Evolutionary conservation across 2,113 vertebrate genomes (phyloP), one percentile per base, ranked within the genome.

Genomic region (Lampris incognitus): DNA sequence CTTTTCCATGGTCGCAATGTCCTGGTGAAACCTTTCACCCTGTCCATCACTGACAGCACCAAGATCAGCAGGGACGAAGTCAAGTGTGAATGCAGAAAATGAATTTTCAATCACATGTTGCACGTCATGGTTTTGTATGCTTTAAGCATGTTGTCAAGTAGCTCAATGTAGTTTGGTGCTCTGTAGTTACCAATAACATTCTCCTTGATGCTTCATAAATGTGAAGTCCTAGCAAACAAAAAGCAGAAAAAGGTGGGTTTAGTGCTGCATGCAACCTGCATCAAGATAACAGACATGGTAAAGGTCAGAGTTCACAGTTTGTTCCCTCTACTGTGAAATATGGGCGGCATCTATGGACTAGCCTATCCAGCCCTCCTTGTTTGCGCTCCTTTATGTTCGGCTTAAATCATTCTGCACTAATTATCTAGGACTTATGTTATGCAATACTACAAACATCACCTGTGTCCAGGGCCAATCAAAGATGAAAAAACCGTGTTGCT

Each of bases 221-320:
- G 49, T 64, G 66, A 58, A 61, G 61, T 59, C 72, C 4, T 59
- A 58, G 38, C 10, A 56, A 46, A 49, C 7, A 74, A 63, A 67
- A 2, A 2, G 51, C 10, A 40, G 54, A 38, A 57, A 64, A 9
- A 60, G 7, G 8, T 49, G 62, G 24, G 37, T 54, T 24, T 42
- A 63, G 49, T 64, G 72, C 8, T 1, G 6, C 36, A 46, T 57
- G 61, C 66, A 57, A 39, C 66, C 83, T 76, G 75, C 89, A 84
- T 71, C 77, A 72, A 78, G 61, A 75, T 81, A 74, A 61, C 68
- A 39, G 37, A 54, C 9, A 3, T 42, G 66, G 56, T 83, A 91
- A 90, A 91, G 86, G 72, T 79, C 79, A 82, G 63, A 62, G 57
- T 72, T 61, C 13, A 38, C 11, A 82, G 9, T 55, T 61, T 58